phyloP scores from a whole-genome alignment of 2,888 invertebrate genomes.

The Plemyria rubiginata region DNA sequence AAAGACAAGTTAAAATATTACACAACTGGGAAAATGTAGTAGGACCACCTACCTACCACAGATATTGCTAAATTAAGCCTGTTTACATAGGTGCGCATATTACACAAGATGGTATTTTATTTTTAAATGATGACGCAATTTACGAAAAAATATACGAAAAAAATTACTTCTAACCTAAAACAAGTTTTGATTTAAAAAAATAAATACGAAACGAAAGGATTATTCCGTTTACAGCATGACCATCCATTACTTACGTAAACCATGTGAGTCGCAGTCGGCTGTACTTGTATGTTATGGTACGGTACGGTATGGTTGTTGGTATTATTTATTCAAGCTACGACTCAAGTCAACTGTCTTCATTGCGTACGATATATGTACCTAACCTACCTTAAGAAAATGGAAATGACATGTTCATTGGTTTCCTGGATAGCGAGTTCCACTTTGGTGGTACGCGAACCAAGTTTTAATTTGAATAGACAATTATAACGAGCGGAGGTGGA shows the following conservation, averaged over 20 bases:
- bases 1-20: slow-evolving; percentile 40
- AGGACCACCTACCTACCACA: neutral
- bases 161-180: no score
- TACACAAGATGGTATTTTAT: neutral
- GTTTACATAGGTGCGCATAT: neutral
- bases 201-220: slow-evolving; percentile 3
- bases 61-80: slow-evolving; percentile 2
- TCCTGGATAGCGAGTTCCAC: neutral
- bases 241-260: slow-evolving; percentile 26
- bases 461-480: no score
- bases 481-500: no score
- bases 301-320: slow-evolving; percentile 15
- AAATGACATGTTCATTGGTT: neutral
- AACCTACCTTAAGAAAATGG: neutral
- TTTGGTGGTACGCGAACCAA: no score
- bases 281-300: slow-evolving; percentile 8
- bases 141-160: no score
- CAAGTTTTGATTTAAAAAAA: neutral
- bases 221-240: slow-evolving; percentile 20
- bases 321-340: slow-evolving; percentile 23
- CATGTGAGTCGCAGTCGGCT: slow-evolving; percentile 16
- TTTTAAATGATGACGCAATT: no score
- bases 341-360: slow-evolving; percentile 7
- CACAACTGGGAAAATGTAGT: slow-evolving; percentile 29
- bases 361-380: neutral